These are phyloP conservation scores for Anomalospiza imberbis DNA, from an alignment of 2,797 vertebrate species.

Conservation along the genomic window DNA sequence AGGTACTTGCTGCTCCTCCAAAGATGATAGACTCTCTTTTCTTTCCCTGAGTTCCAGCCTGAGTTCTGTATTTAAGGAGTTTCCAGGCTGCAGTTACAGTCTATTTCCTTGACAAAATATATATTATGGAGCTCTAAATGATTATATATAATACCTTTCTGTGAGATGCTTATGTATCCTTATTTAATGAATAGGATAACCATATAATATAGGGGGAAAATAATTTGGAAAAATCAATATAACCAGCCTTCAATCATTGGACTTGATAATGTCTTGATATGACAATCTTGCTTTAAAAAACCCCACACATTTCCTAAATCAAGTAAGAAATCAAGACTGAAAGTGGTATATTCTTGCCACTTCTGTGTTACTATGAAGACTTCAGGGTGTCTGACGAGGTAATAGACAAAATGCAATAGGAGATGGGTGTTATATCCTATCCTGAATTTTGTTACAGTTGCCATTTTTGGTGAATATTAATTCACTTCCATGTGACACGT, in stretches of 20 bases:
- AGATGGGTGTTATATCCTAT: constrained; percentile 7
- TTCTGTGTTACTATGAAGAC: constrained; percentile 6
- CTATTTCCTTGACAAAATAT: neutral
- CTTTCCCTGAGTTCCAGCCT: neutral
- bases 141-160: neutral
- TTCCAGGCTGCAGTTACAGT: neutral
- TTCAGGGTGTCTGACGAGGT: neutral
- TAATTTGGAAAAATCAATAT: neutral
- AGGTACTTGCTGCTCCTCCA: neutral
- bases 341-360: neutral
- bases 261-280: neutral
- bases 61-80: neutral
- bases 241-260: neutral
- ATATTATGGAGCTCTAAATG: neutral
- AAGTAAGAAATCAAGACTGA: neutral
- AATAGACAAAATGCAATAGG: constrained; percentile 32
- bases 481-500: neutral
- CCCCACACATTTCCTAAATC: neutral
- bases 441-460: constrained; percentile 36
- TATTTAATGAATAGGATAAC: neutral
- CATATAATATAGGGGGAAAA: neutral
- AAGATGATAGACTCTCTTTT: neutral
- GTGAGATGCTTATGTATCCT: neutral
- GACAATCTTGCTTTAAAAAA: neutral
- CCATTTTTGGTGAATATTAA: constrained; percentile 47